Percentiles rank a stretch among this genome's conserved stretches.
phyloP scores from a whole-genome alignment of 1,140 invertebrate species.

The Coptotermes formosanus region DNA sequence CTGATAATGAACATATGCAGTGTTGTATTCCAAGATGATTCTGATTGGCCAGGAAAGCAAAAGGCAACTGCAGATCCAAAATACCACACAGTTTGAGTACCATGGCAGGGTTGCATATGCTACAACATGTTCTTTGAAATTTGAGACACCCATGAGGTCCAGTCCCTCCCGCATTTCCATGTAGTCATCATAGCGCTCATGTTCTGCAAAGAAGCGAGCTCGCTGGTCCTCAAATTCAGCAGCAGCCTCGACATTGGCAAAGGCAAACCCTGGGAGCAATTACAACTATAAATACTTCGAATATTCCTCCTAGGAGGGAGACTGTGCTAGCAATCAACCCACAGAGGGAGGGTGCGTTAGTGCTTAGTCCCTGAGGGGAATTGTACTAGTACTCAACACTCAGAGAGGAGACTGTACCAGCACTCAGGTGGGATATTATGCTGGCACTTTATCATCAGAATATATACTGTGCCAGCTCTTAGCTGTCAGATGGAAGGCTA shows the following conservation, averaged over 20 bases:
- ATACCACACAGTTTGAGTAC: slow-evolving; percentile 64
- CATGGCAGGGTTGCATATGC: slow-evolving; percentile 64
- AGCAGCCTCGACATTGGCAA: slow-evolving; percentile 75
- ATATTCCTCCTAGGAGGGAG: no score
- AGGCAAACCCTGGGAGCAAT: slow-evolving; percentile 61
- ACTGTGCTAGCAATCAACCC: no score
- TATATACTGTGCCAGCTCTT: no score
- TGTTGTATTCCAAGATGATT: slow-evolving; percentile 81
- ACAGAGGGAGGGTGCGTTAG: no score
- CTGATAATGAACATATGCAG: slow-evolving; percentile 75
- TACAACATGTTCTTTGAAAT: slow-evolving; percentile 69
- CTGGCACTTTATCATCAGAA: no score
- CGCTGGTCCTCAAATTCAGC: slow-evolving; percentile 83
- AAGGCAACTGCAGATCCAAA: slow-evolving; percentile 74
- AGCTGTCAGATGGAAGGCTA: no score
- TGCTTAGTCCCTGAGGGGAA: no score
- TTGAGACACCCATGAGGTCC: slow-evolving; percentile 62
- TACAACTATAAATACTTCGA: not conserved
- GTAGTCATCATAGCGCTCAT: slow-evolving; percentile 80
- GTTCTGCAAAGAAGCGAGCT: slow-evolving; percentile 76
- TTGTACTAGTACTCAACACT: no score
- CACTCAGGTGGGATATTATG: no score
- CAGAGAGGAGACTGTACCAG: no score
- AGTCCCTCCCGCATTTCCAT: slow-evolving; percentile 87
- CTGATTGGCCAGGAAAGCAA: slow-evolving; percentile 82